Evolutionary conservation across 2,888 invertebrate species (phyloP).

Genomic region (Trileptium ribeirensis): DNA sequence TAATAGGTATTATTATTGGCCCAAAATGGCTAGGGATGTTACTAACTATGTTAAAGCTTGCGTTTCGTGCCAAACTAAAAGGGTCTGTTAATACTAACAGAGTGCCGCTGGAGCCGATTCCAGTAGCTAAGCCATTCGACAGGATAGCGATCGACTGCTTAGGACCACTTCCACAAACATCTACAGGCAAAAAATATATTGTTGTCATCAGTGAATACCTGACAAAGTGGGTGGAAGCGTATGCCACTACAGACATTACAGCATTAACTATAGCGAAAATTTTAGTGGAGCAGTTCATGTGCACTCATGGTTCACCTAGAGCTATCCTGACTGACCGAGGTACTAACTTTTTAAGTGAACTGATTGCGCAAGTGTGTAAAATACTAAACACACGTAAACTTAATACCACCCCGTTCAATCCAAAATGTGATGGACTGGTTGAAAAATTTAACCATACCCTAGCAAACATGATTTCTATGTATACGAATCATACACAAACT

Average conservation of each 20-base stretch:
- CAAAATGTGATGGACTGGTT: slow-evolving; percentile 33
- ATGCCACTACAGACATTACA: slow-evolving; percentile 43
- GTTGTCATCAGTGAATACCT: slow-evolving; percentile 32
- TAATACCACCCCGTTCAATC: slow-evolving; percentile 28
- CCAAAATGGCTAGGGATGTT: too few relatives aligned
- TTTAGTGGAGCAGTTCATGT: slow-evolving; percentile 30
- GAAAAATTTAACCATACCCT: slow-evolving; percentile 40
- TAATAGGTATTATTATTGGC: too few relatives aligned
- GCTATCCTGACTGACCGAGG: slow-evolving; percentile 36
- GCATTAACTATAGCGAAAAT: slow-evolving; percentile 41
- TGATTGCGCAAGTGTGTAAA: slow-evolving; percentile 25
- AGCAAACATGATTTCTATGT: neutral
- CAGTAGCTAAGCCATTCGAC: neutral
- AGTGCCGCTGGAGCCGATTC: neutral
- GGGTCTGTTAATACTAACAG: neutral
- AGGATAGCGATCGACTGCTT: neutral
- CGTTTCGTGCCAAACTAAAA: neutral
- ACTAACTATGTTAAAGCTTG: too few relatives aligned
- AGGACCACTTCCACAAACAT: slow-evolving; percentile 35
- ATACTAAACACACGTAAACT: slow-evolving; percentile 22
- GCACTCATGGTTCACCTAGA: slow-evolving; percentile 31
- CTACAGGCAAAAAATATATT: slow-evolving; percentile 35
- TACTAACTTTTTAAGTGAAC: slow-evolving; percentile 29
- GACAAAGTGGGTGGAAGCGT: slow-evolving; percentile 34
- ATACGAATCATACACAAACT: neutral